Percentiles rank a stretch among this genome's conserved stretches.
phyloP scores from a whole-genome alignment of 92 coral and sea anemone species.

The Pocillopora grandis region DNA sequence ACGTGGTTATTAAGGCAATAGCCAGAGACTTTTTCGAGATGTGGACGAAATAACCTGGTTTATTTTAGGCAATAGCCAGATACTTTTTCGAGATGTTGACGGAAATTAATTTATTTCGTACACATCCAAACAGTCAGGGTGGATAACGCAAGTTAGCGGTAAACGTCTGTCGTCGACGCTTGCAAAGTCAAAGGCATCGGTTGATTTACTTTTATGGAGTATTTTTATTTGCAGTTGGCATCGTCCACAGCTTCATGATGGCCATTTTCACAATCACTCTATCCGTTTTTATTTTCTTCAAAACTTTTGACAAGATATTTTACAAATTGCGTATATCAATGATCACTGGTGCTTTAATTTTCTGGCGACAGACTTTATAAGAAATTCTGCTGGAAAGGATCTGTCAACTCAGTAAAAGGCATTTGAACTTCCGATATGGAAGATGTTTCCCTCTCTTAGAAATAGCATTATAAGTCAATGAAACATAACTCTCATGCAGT shows the following conservation, averaged over 20 bases:
- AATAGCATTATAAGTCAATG: background rate
- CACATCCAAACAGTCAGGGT: no score
- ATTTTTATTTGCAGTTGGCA: background rate
- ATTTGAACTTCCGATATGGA: background rate
- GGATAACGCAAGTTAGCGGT: no score
- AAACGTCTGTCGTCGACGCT: no score
- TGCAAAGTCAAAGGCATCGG: no score
- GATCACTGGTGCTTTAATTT: background rate
- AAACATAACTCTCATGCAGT: background rate
- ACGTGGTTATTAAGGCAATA: background rate
- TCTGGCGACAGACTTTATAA: no score
- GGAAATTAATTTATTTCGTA: background rate
- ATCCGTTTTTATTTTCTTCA: slow-evolving; percentile 4
- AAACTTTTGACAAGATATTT: slow-evolving; percentile 1
- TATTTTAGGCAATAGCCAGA: background rate
- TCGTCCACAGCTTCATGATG: background rate
- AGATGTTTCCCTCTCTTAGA: background rate
- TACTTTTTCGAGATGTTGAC: background rate
- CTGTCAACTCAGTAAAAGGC: background rate
- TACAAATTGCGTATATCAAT: background rate
- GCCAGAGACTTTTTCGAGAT: background rate
- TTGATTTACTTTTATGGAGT: no score
- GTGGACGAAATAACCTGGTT: background rate
- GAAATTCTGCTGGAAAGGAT: no score
- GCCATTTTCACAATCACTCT: background rate